These are phyloP conservation scores for Pseudomyrmex sp. DNA, from an alignment of 1,140 invertebrate genomes.

Conservation along the genomic window DNA sequence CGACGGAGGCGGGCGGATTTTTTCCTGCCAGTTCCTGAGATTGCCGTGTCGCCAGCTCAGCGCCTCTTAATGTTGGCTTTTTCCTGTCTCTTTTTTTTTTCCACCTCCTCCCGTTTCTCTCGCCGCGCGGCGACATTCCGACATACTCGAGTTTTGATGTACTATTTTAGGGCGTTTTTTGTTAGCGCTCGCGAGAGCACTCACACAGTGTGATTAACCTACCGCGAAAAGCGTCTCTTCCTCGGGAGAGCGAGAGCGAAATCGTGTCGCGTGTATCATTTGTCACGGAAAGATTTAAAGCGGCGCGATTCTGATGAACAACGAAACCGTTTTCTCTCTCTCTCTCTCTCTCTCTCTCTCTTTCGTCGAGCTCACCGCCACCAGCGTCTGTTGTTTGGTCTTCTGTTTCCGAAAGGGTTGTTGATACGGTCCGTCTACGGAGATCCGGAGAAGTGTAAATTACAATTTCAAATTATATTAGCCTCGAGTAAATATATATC, in stretches of 20 bases:
- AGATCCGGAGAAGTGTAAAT: slow-evolving; percentile 23
- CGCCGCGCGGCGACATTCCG: slow-evolving; percentile 10
- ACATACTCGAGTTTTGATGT: slow-evolving; percentile 66
- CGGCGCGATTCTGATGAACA: not conserved
- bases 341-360: too few relatives aligned
- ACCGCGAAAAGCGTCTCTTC: not conserved
- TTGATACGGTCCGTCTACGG: slow-evolving; percentile 34
- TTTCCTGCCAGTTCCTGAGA: slow-evolving; percentile 76
- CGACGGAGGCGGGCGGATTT: slow-evolving; percentile 63
- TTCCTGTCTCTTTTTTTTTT: slow-evolving; percentile 60
- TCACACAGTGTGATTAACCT: slow-evolving; percentile 8
- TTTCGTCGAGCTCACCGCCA: too few relatives aligned
- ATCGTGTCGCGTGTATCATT: slow-evolving; percentile 18
- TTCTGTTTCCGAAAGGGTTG: slow-evolving; percentile 18
- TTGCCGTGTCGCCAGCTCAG: slow-evolving; percentile 80
- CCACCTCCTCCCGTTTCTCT: not conserved
- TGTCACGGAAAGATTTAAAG: slow-evolving; percentile 34
- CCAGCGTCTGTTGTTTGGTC: slow-evolving; percentile 21
- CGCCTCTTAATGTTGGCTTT: slow-evolving; percentile 81
- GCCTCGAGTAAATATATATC: slow-evolving; percentile 38
- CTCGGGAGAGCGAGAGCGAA: not conserved
- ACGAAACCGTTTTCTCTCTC: too few relatives aligned
- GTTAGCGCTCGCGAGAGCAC: not conserved
- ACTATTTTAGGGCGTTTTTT: slow-evolving; percentile 60
- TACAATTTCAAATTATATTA: slow-evolving; percentile 59